Base-by-base conservation (phyloP, 2,797 vertebrate genomes). In the Sebastes nivosus region DNA sequence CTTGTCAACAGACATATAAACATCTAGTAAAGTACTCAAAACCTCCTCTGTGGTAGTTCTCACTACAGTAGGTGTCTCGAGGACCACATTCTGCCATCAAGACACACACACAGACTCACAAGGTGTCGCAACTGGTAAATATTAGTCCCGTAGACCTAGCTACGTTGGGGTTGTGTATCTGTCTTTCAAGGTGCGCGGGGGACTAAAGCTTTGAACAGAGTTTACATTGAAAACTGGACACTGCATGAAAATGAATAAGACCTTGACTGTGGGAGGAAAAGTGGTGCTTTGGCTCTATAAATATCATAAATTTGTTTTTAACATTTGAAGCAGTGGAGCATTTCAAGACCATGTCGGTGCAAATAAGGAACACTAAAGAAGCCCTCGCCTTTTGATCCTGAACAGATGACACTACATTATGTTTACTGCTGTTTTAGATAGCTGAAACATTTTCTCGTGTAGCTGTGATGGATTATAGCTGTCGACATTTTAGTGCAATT, bases 241-340 rank as follows among this genome's bases (percentile, higher is more conserved):
- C 29, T 34, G 63, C 16, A 6, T 22, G 27, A 13, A 68, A 77
- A 73, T 58, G 42, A 85, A 82, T 34, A n/a, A 30, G 27, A 57
- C 0, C n/a, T 66, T 71, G 36, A 70, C 61, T 71, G 16, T 52
- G 25, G 52, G 22, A 25, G 34, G 12, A 27, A 46, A 72, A 58
- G 61, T 22, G 6, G 4, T 16, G 38, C 50, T 64, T 36, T 50
- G 27, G 5, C 52, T 69, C 78, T 66, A 72, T 68, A 82, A 82
- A 89, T 79, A 83, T 69, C 69, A 63, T 34, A 22, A 38, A 68
- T 85, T 80, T 72, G 55, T 77, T 81, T 72, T 75, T 57, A 55
- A 63, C 74, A 59, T 68, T 60, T 68, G 74, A 75, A 64, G 67
- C 63, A 50, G 38, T 25, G 32, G 5, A 72, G 76, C 72, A 42